phyloP scores from a whole-genome alignment of 2,888 invertebrate genomes.

The Cosmia trapezina region DNA sequence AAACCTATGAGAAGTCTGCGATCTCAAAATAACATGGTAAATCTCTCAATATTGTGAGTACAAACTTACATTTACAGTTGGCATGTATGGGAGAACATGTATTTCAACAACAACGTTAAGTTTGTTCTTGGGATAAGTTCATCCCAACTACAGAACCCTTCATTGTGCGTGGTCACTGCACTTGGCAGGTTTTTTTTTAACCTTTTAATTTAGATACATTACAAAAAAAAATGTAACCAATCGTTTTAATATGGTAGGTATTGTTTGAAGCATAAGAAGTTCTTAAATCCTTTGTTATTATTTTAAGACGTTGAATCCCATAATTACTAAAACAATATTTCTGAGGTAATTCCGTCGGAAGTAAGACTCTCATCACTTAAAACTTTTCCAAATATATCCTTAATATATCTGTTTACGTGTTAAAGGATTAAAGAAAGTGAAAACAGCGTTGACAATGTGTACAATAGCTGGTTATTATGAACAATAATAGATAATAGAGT shows the following conservation, averaged over 20 bases:
- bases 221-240: background rate
- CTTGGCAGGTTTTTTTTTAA: too few species aligned
- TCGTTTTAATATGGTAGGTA: background rate
- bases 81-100: too few species aligned
- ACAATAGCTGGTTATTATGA: constrained; percentile 79
- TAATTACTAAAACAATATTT: constrained; percentile 11
- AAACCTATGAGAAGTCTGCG: too few species aligned
- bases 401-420: constrained; percentile 82
- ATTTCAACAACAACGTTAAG: too few species aligned
- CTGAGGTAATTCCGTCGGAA: constrained; percentile 25
- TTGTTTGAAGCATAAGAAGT: constrained; percentile 1
- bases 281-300: background rate
- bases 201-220: background rate
- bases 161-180: too few species aligned
- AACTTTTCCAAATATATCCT: constrained; percentile 74
- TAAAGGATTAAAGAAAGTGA: constrained; percentile 87
- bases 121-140: too few species aligned
- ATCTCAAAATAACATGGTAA: too few species aligned
- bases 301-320: constrained; percentile 10
- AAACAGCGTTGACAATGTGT: constrained; percentile 83
- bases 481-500: constrained; percentile 76
- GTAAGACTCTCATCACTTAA: constrained; percentile 29
- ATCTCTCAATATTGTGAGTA: too few species aligned
- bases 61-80: too few species aligned
- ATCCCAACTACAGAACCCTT: too few species aligned